A percentile compares a stretch with the other conserved stretches of the same genome.
Conservation (phyloP, 1,140 invertebrate genomes). For the Stenopsyche tienmushanensis region DNA sequence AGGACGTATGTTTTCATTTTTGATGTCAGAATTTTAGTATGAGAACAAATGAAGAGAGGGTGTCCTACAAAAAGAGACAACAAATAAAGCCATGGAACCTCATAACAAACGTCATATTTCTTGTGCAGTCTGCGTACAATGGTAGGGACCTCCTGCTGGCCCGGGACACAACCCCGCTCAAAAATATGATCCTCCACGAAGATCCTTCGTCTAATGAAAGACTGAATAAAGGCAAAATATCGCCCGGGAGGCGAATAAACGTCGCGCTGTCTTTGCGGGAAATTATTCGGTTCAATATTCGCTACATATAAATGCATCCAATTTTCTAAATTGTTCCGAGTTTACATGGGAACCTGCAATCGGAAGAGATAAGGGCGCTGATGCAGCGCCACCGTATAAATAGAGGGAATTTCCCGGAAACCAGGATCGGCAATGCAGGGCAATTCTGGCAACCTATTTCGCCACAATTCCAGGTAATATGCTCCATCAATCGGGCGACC, state of each 20-base stretch:
- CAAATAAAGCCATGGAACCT: conserved; percentile 25
- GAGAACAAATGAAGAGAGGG: conserved; percentile 25
- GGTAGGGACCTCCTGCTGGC: conserved; percentile 1
- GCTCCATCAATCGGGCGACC: conserved; percentile 30
- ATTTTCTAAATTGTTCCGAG: too few species aligned
- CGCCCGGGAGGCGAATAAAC: neutral
- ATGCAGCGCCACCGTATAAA: conserved; percentile 5
- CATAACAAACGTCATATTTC: conserved; percentile 32
- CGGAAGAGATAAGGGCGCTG: too few species aligned
- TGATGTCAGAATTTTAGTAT: conserved; percentile 17
- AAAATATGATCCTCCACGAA: neutral
- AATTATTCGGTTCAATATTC: conserved; percentile 4
- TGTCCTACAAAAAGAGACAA: neutral
- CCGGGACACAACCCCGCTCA: neutral
- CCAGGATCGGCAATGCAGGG: neutral
- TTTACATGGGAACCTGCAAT: too few species aligned
- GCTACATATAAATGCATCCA: too few species aligned
- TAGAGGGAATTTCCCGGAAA: neutral
- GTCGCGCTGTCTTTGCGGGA: neutral
- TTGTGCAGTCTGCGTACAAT: conserved; percentile 34
- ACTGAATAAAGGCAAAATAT: neutral
- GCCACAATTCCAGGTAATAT: conserved; percentile 27
- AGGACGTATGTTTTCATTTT: neutral
- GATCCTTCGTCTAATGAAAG: neutral
- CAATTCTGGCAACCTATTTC: neutral